A percentile compares a stretch with the other conserved stretches of the same genome.
phyloP scores from a whole-genome alignment of 64 coral and sea anemone genomes.

The Pachyseris speciosa region DNA sequence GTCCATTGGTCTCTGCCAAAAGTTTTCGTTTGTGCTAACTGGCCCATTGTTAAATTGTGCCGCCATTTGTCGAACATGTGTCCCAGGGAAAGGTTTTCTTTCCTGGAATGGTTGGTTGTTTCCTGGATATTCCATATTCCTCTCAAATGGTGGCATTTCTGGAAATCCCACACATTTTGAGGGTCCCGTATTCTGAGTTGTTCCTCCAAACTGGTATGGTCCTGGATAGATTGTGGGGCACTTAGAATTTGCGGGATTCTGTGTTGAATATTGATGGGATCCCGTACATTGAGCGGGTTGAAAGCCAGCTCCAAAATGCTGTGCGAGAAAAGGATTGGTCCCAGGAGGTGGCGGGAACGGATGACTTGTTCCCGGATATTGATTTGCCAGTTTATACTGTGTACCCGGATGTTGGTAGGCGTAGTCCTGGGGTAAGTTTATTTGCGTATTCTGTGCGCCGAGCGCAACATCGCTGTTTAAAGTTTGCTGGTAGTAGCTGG shows the following conservation, averaged over 20 bases:
- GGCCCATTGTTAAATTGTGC: not conserved
- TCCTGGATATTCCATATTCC: not conserved
- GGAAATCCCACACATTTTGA: not conserved
- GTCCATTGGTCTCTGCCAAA: not conserved
- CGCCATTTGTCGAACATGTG: not conserved
- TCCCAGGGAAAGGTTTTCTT: not conserved
- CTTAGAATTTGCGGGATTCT: not conserved
- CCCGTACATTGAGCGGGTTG: not conserved
- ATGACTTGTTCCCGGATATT: conserved; percentile 2
- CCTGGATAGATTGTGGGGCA: not conserved
- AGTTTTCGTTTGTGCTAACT: not conserved
- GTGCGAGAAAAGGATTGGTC: not conserved
- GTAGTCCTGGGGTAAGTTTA: not conserved
- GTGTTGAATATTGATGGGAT: not conserved
- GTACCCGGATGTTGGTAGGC: not conserved
- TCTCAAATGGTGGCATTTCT: not conserved
- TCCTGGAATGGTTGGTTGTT: not conserved
- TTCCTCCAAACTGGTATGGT: not conserved
- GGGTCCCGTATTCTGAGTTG: not conserved
- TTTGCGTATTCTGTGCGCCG: not conserved
- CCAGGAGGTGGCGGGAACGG: not conserved
- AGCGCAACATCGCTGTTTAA: not conserved
- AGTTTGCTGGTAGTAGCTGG: not conserved
- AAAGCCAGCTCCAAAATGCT: not conserved
- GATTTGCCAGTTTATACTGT: not conserved